Conservation (phyloP, 2,113 vertebrate genomes). For the Pyrgilauda ruficollis region DNA sequence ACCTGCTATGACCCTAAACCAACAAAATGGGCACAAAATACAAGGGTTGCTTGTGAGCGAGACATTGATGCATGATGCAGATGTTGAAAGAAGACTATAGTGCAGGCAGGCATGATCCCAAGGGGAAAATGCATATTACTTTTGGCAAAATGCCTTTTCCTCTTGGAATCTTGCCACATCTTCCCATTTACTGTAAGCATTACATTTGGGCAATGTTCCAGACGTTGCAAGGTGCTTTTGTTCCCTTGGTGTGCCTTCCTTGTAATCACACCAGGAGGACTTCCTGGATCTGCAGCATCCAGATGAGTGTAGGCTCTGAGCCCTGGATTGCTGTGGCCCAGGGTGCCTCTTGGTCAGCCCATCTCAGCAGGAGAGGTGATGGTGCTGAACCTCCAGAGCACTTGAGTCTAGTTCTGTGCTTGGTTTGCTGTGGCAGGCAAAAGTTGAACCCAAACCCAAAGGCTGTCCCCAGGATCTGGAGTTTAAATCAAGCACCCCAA, state of each 20-base stretch:
- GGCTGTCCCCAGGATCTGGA: not conserved
- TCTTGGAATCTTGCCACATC: not conserved
- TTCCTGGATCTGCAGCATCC: not conserved
- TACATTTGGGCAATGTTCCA: not conserved
- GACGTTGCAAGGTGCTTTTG: not conserved
- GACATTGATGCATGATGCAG: fast-evolving
- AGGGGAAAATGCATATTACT: not conserved
- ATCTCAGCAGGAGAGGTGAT: not conserved
- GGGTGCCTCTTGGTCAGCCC: not conserved
- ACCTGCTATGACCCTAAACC: not conserved
- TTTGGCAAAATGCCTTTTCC: not conserved
- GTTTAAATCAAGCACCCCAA: not conserved
- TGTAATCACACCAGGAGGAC: not conserved
- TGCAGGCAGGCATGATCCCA: not conserved
- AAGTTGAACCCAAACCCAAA: not conserved
- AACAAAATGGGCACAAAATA: not conserved
- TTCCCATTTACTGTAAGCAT: not conserved
- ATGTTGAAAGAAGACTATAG: not conserved
- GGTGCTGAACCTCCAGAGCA: not conserved
- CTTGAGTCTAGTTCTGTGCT: not conserved
- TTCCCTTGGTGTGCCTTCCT: fast-evolving
- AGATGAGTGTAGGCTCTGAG: not conserved
- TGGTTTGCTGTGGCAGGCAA: not conserved
- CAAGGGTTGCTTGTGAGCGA: not conserved
- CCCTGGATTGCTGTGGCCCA: fast-evolving